phyloP scores from a whole-genome alignment of 2,113 vertebrate genomes.

The Zosterops pallidus region DNA sequence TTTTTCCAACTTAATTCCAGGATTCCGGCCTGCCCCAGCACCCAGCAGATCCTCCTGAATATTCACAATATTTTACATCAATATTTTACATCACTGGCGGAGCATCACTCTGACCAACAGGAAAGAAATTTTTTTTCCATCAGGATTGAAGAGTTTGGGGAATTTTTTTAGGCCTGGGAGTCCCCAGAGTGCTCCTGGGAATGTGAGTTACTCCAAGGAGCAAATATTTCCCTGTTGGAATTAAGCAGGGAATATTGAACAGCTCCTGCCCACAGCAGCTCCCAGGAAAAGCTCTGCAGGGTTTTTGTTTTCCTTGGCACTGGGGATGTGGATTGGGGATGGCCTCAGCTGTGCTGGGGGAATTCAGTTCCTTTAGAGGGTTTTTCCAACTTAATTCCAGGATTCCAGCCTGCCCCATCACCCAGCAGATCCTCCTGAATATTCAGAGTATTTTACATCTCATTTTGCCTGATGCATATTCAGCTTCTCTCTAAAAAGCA shows the following conservation, averaged over 20 bases:
- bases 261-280: not conserved
- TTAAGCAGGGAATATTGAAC: not conserved
- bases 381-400: not conserved
- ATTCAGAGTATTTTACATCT: not conserved
- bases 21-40: not conserved
- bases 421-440: not conserved
- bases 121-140: conserved; percentile 47
- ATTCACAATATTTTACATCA: too few species aligned
- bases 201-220: not conserved
- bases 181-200: not conserved
- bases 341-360: not conserved
- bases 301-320: not conserved
- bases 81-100: not conserved
- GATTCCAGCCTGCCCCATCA: not conserved
- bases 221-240: too few species aligned
- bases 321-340: not conserved
- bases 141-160: conserved; percentile 27
- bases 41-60: not conserved
- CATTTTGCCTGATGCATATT: rapidly evolving
- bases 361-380: too few species aligned
- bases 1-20: not conserved
- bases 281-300: not conserved
- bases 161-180: not conserved
- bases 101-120: not conserved
- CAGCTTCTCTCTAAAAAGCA: not conserved